Base-by-base conservation (phyloP, 2,797 vertebrate species). In the Bradypodion ventrale region DNA sequence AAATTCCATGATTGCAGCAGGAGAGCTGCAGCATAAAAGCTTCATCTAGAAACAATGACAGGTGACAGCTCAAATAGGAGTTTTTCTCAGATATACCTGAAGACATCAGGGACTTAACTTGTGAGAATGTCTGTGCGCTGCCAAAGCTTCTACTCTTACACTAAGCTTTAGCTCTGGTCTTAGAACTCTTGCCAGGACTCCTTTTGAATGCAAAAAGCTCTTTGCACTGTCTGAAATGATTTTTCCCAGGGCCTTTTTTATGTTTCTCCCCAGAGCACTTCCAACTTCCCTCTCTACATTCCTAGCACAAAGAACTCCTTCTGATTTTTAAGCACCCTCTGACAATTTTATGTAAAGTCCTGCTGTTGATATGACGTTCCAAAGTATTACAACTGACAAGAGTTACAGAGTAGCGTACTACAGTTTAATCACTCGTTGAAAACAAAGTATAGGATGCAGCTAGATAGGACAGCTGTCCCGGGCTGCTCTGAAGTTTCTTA, bases 311-410 rank as follows among this genome's bases (percentile, higher is more conserved):
- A 91, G 86, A 76, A 85, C 73, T 66, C 92, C 89, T 85, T 75
- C 88, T 92, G 85, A n/a, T 78, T 91, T 69, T 83, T 63, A 59
- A 23, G 79, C 75, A 92, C 87, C 86, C 83, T 0, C 73, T 88
- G 80, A 77, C 91, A 87, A 73, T 85, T 91, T 78, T 70, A 74
- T 80, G 86, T 52, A 89, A 78, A 85, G 84, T 75, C 87, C 88
- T 91, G 87, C 92, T 92, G 87, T 46, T 86, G 83, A 83, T 68
- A 80, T 83, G 89, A 88, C 91, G 88, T 94, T 91, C 89, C 87
- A 88, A 83, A 91, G 88, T 62, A 59, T 70, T 83, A 9, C 6
- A 78, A 83, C 3, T 86, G 87, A 83, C 89, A 42, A 0, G 80
- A 92, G 84, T 87, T 89, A 92, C 83, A 78, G 79, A 87, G 85